phyloP scores from a whole-genome alignment of 2,113 vertebrate genomes.

The Misgurnus mizolepis region DNA sequence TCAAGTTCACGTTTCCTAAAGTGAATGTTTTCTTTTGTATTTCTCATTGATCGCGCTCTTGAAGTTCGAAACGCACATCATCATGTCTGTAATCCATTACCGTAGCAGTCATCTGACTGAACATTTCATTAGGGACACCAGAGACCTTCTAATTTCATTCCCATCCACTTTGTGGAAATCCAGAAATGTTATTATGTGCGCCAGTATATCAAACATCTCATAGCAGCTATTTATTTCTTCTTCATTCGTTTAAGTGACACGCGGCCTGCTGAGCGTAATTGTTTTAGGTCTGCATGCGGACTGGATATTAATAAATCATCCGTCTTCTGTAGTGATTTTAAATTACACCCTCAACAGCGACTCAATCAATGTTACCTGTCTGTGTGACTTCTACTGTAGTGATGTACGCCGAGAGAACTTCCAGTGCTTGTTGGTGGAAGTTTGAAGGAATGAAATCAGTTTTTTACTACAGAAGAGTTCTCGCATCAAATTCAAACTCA shows the following conservation, averaged over 20 bases:
- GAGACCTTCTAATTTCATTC: constrained; percentile 80
- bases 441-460: constrained; percentile 61
- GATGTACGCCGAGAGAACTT: not conserved
- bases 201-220: constrained; percentile 74
- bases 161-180: constrained; percentile 77
- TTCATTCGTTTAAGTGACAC: constrained; percentile 76
- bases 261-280: constrained; percentile 74
- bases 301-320: constrained; percentile 76
- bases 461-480: constrained; percentile 49
- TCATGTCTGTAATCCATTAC: constrained; percentile 75
- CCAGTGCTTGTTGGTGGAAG: not conserved
- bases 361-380: constrained; percentile 41
- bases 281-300: constrained; percentile 72
- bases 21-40: constrained; percentile 16
- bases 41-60: constrained; percentile 35
- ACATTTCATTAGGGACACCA: constrained; percentile 75
- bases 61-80: constrained; percentile 69
- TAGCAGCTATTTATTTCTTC: constrained; percentile 77
- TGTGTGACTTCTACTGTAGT: constrained; percentile 36
- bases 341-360: constrained; percentile 54
- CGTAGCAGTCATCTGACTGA: constrained; percentile 54
- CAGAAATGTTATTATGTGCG: constrained; percentile 77
- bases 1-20: constrained; percentile 16
- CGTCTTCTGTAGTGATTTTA: constrained; percentile 58
- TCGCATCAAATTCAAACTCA: constrained; percentile 63